A percentile compares a stretch with the other conserved stretches of the same genome.
phyloP scores from a whole-genome alignment of 2,797 vertebrate genomes.

The Chrysocyon brachyurus region DNA sequence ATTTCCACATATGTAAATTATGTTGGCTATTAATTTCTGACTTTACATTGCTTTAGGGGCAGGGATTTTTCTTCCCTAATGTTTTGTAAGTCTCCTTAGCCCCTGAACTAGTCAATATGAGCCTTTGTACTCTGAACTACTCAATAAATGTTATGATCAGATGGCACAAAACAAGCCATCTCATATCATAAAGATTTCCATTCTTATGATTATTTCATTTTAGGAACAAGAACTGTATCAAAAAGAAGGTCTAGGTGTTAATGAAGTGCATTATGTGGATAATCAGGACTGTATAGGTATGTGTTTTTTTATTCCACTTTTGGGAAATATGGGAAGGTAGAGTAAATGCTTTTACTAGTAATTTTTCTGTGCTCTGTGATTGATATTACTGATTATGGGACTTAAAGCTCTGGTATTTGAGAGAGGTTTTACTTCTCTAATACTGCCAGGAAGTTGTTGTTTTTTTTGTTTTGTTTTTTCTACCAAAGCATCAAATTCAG shows the following conservation, averaged over 20 bases:
- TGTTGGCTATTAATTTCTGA: neutral
- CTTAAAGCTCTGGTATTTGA: neutral
- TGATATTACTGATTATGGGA: neutral
- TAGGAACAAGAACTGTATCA: conserved; percentile 99
- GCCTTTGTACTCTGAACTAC: neutral
- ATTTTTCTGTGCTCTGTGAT: neutral
- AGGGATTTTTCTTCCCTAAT: neutral
- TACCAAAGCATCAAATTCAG: neutral
- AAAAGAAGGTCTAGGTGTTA: conserved; percentile 96
- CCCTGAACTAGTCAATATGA: neutral
- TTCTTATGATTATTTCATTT: neutral
- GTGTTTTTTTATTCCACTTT: conserved; percentile 54
- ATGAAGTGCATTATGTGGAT: conserved; percentile 98
- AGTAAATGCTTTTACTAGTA: neutral
- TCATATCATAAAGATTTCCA: neutral
- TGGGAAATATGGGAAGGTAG: neutral
- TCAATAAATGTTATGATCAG: neutral
- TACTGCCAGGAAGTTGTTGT: neutral
- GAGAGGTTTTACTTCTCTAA: neutral
- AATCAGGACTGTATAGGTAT: conserved; percentile 99
- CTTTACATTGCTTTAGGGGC: neutral
- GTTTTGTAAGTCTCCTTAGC: neutral
- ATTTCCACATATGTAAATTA: neutral
- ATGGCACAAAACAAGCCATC: neutral
- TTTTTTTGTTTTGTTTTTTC: neutral